Evolutionary conservation across 2,888 invertebrate species (phyloP), one percentile per base, ranked within the genome.

Genomic region (Heliconius charithonia): DNA sequence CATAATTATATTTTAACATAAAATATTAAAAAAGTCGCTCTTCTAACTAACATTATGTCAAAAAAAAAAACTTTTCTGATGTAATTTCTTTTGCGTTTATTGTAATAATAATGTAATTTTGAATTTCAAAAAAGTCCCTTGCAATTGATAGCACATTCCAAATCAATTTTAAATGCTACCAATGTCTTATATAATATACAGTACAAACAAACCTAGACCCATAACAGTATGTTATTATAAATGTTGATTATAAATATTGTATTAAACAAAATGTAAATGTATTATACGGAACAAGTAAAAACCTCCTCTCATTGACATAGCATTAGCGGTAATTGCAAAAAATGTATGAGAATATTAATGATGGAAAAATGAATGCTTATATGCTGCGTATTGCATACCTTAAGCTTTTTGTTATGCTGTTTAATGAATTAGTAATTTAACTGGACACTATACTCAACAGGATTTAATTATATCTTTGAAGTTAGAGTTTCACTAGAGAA

Each of bases 281-380:
- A 81, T 75, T 59, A 67, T 75, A 70, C 67, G 59, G 65, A 37
- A 75, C 77, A 59, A 22, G 72, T 79, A 79, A 81, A 81, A 81
- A 77, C 77, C 27, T 32, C 70, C 70, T 56, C 76, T 80, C 80
- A 81, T 80, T 81, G 80, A 79, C 79, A 81, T 77, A 81, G 27
- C 70, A 75, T 65, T 81, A 77, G 59, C 72, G 65, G 72, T 82
- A 79, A 82, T 81, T 81, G 72, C 75, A 81, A 82, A 80, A 80
- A 83, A 81, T 83, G 62, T 75, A 67, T 75, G 78, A 63, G 78
- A 81, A 80, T 79, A 79, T 81, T 82, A 76, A 81, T 79, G 77
- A 80, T 74, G 80, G 80, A 80, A 80, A 75, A 81, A 81, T 79
- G 70, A 75, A 79, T 69, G 63, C 71, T 77, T 77, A 77, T 79